Base-by-base conservation (phyloP, 2,113 vertebrate species). In the Mixornis gularis region DNA sequence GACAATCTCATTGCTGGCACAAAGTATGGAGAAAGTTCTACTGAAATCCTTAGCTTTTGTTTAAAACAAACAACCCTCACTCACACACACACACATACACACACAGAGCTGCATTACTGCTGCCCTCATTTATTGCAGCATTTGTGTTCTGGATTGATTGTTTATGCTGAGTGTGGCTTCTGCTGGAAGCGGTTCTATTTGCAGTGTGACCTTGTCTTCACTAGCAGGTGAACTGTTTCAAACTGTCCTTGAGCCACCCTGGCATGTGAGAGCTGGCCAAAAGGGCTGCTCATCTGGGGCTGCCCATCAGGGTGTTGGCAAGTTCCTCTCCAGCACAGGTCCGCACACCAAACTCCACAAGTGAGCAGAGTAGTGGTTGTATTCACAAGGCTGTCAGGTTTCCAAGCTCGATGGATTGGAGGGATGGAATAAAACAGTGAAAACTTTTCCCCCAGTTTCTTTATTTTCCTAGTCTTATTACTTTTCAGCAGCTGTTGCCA, bases 351-450 rank as follows among this genome's bases (percentile, higher is more conserved):
- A 30, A 6, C 27, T 25, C 3, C 64, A 25, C 59, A 4, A 10
- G 55, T 9, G 53, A 85, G 44, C 41, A 38, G 36, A 17, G 43
- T 5, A 17, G 3, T 6, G 43, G 5, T 21, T 60, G 30, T 56
- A 4, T 36, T 60, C 9, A 2, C 27, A 7, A 25, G 58, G 44
- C 73, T 84, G 21, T 40, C 10, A 4, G 12, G 7, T n/a, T 56
- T 48, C 22, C 19, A 20, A 21, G 24, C 44, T 72, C 0, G 0
- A 0, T 49, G 59, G n/a, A 26, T 32, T 68, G 69, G 56, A 70
- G 44, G 17, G 40, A 62, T 71, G 40, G 62, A 80, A 32, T 32
- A 71, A 64, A 66, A 27, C 4, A 25, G 16, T 17, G 38, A 78
- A 13, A 64, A 48, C 22, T 19, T 40, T 4, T 2, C 3, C 3